A percentile compares a stretch with the other conserved stretches of the same genome.
These are phyloP conservation scores for Ctenomys sociabilis DNA, from an alignment of 2,113 vertebrate species.

Conservation along the genomic window DNA sequence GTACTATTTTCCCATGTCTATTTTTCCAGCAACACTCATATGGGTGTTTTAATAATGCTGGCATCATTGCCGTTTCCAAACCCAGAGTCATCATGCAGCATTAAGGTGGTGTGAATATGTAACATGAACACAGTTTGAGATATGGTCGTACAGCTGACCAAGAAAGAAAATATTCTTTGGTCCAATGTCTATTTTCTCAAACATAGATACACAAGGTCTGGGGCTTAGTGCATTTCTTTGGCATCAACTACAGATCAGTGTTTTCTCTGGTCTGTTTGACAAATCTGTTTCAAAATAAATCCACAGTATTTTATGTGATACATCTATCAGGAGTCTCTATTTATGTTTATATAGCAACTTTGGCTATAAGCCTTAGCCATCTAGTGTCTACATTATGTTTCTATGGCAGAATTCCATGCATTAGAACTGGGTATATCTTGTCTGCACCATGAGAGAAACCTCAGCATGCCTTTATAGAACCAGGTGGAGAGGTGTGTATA, in stretches of 20 bases:
- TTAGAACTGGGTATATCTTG: not conserved
- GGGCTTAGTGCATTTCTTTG: not conserved
- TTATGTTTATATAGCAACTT: conserved; percentile 42
- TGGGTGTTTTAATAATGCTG: not conserved
- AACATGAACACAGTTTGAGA: conserved; percentile 32
- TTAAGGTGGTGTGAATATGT: not conserved
- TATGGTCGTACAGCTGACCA: not conserved
- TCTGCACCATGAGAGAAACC: not conserved
- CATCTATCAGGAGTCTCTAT: not conserved
- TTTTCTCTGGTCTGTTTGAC: not conserved
- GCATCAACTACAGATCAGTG: not conserved
- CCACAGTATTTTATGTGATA: not conserved
- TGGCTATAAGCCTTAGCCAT: not conserved
- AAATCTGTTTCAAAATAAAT: conserved; percentile 30
- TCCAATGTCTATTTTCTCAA: not conserved
- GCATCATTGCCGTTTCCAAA: not conserved
- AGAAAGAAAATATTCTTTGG: not conserved
- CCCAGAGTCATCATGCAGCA: not conserved
- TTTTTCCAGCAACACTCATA: not conserved
- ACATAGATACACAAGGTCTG: not conserved
- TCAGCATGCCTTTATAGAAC: not conserved
- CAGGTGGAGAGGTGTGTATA: not conserved
- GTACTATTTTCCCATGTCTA: not conserved
- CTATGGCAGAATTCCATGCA: not conserved
- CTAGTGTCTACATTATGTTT: not conserved